These are phyloP conservation scores for Mythimna loreyi DNA, from an alignment of 2,888 invertebrate species.

Conservation along the genomic window DNA sequence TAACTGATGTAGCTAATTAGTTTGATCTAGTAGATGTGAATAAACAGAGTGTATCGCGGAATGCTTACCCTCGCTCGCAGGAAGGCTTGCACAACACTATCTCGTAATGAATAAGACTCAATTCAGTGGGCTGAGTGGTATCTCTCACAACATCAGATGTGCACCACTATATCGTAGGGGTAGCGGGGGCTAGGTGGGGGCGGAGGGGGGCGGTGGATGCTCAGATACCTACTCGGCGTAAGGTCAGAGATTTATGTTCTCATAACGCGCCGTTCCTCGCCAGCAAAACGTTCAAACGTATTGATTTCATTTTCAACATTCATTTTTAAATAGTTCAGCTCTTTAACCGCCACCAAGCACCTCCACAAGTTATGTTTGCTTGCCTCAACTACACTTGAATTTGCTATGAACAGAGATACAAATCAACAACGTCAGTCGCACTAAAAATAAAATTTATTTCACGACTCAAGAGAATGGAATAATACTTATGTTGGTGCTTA, in stretches of 20 bases:
- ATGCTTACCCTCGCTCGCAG: conserved; percentile 58
- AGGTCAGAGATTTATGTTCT: conserved; percentile 87
- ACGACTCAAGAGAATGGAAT: conserved; percentile 43
- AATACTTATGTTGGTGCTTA: conserved; percentile 40
- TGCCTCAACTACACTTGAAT: conserved; percentile 22
- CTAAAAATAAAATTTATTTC: conserved; percentile 44
- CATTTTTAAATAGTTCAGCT: conserved; percentile 80
- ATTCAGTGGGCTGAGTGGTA: conserved; percentile 74
- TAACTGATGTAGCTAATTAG: conserved; percentile 62
- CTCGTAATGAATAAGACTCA: conserved; percentile 80
- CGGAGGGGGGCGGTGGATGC: conserved; percentile 39
- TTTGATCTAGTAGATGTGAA: conserved; percentile 60
- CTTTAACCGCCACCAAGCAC: conserved; percentile 54
- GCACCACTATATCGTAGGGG: conserved; percentile 76
- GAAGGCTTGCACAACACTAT: conserved; percentile 68
- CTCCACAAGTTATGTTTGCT: conserved; percentile 54
- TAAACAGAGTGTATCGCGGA: conserved; percentile 56
- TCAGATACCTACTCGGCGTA: conserved; percentile 73
- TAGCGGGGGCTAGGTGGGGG: conserved; percentile 52
- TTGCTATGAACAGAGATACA: conserved; percentile 29
- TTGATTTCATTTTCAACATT: conserved; percentile 86
- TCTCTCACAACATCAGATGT: conserved; percentile 80
- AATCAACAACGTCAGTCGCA: conserved; percentile 2
- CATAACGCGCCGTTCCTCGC: conserved; percentile 85
- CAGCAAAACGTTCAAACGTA: conserved; percentile 83